Percentiles rank a stretch among this genome's conserved stretches.
These are phyloP conservation scores for Eriosoma lanigerum DNA, from an alignment of 1,140 invertebrate species.

Conservation along the genomic window DNA sequence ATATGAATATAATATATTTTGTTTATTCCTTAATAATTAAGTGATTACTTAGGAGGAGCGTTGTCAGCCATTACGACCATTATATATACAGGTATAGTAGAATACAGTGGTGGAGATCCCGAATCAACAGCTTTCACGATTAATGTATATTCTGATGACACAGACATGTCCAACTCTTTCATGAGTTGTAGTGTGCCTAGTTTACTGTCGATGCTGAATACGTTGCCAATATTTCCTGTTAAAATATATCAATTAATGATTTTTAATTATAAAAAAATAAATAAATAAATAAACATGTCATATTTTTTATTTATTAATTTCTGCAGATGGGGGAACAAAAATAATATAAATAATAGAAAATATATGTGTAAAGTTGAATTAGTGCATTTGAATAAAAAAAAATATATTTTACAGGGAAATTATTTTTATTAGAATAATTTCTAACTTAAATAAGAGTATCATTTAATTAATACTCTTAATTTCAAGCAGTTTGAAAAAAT, in stretches of 20 bases:
- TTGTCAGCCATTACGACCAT: conserved; percentile 86
- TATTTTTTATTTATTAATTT: too few relatives aligned
- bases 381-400: too few relatives aligned
- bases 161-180: conserved; percentile 70
- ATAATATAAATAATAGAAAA: too few relatives aligned
- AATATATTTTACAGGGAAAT: too few relatives aligned
- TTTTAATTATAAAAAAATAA: conserved; percentile 44
- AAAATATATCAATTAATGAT: not conserved
- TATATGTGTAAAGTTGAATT: too few relatives aligned
- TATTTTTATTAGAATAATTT: too few relatives aligned
- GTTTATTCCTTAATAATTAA: not conserved
- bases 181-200: conserved; percentile 76
- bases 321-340: too few relatives aligned
- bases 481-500: too few relatives aligned
- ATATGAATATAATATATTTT: too few relatives aligned
- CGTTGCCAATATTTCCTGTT: conserved; percentile 78
- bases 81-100: conserved; percentile 81
- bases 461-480: too few relatives aligned
- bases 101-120: conserved; percentile 72
- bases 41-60: conserved; percentile 71
- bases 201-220: conserved; percentile 75
- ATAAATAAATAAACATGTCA: not conserved
- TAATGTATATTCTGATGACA: conserved; percentile 76
- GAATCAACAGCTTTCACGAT: conserved; percentile 79
- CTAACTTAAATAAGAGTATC: too few relatives aligned